Evolutionary conservation across 1,140 invertebrate species (phyloP), one percentile per base, ranked within the genome.

Genomic region (Drosophila orosa): DNA sequence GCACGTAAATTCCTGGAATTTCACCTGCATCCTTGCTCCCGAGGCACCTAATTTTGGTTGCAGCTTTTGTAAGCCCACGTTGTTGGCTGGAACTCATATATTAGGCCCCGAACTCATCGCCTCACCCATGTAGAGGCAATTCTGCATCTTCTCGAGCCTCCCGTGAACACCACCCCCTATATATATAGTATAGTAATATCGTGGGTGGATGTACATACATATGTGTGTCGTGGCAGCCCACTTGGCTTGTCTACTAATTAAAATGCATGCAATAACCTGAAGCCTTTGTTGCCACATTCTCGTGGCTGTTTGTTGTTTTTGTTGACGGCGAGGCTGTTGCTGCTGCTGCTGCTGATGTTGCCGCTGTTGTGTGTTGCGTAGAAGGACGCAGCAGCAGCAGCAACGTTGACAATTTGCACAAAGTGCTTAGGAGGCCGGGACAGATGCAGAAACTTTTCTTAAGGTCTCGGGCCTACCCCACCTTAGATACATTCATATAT

Each of bases 211-310:
- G 12, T 39, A n/a, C n/a, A n/a, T n/a, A n/a, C n/a, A n/a, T n/a
- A 37, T 56, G 31, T 48, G 31, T 71, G 57, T 57, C 59, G 82
- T 78, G 78, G 78, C 82, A 83, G 44, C 84, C 83, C 83, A 87
- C 83, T 87, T 87, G 84, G 83, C 83, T 89, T 87, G 83, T 89
- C 83, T 87, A 87, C 83, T 87, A 87, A 87, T 87, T 87, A 87
- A 87, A 87, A 87, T 87, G 83, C 83, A 89, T 89, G 83, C 83
- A 89, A 87, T 87, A 87, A 87, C 83, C 83, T 87, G 83, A 87
- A 87, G 83, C 84, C 84, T 87, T 87, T 87, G 84, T 87, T 87
- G 84, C 76, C 74, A 65, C 82, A 86, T 84, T 84, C 76, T 79
- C 75, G 71, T 50, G 69, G 74, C 40, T 62, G 40, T 58, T 50